Conservation (phyloP, 2,113 vertebrate genomes). For the Machaerirhynchus nigripectus region DNA sequence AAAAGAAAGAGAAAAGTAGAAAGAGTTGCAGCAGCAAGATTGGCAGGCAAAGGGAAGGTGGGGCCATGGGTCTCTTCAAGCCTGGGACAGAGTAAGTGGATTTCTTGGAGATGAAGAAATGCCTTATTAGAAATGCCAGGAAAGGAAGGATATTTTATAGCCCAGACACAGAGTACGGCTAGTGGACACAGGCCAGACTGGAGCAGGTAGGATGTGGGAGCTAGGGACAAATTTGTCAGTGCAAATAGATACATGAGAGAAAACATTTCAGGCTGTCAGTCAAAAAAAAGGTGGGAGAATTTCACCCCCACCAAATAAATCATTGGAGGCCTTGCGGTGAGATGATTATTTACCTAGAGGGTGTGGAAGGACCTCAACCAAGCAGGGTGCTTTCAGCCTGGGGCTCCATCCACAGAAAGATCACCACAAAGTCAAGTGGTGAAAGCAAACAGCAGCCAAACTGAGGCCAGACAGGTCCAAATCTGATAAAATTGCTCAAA, state of each 20-base stretch:
- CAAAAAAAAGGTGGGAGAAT: not conserved
- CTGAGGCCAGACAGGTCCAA: not conserved
- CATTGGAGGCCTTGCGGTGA: not conserved
- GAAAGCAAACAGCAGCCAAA: not conserved
- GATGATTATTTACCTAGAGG: not conserved
- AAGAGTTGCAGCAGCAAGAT: not conserved
- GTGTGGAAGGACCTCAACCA: not conserved
- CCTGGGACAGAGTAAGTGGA: not conserved
- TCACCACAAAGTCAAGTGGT: not conserved
- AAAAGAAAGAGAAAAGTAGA: not conserved
- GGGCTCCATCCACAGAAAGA: not conserved
- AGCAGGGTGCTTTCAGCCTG: not conserved
- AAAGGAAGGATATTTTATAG: not conserved
- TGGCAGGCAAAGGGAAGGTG: not conserved
- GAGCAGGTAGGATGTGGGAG: not conserved
- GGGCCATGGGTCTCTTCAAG: not conserved
- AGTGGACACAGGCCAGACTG: fast-evolving
- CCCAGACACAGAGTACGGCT: not conserved
- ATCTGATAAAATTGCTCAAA: not conserved
- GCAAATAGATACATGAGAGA: not conserved
- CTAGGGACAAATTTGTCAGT: not conserved
- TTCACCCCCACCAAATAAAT: not conserved
- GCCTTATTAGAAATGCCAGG: not conserved
- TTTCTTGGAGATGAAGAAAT: not conserved
- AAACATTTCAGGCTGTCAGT: not conserved